Percentiles rank a stretch among this genome's conserved stretches.
These are phyloP conservation scores for Acrocephalus arundinaceus DNA, from an alignment of 2,113 vertebrate genomes.

Conservation along the genomic window DNA sequence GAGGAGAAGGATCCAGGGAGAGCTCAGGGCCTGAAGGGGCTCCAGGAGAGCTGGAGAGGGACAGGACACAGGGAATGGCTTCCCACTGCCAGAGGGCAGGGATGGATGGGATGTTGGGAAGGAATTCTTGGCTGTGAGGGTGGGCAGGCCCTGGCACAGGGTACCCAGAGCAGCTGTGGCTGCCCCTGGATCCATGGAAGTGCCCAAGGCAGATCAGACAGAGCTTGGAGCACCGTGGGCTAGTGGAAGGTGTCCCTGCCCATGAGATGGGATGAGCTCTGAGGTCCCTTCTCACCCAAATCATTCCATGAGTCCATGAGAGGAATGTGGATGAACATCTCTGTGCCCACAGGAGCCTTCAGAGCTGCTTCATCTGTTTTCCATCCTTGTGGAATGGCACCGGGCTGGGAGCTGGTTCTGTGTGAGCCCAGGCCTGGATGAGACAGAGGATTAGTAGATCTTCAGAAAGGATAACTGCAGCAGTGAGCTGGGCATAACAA, in stretches of 20 bases:
- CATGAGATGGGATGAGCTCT: not conserved
- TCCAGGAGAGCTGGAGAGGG: not conserved
- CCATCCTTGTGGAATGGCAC: not conserved
- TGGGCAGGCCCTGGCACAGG: not conserved
- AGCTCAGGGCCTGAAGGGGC: not conserved
- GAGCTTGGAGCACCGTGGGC: rapidly evolving
- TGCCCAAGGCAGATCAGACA: rapidly evolving
- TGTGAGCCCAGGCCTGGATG: not conserved
- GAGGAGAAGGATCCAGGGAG: not conserved
- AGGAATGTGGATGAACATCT: not conserved
- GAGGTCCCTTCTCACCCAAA: not conserved
- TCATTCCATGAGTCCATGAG: not conserved
- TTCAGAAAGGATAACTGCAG: not conserved
- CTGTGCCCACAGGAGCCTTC: not conserved
- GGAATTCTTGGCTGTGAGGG: rapidly evolving
- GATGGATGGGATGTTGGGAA: rapidly evolving
- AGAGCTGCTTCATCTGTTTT: not conserved
- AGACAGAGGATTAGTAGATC: not conserved
- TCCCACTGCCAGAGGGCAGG: not conserved
- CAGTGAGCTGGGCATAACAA: not conserved
- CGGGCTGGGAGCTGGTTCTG: not conserved
- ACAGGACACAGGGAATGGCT: not conserved
- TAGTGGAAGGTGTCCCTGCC: not conserved
- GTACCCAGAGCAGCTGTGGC: not conserved
- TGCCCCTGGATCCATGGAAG: not conserved